These are phyloP conservation scores for Lithodes maja DNA, from an alignment of 2,888 invertebrate species.

Conservation along the genomic window DNA sequence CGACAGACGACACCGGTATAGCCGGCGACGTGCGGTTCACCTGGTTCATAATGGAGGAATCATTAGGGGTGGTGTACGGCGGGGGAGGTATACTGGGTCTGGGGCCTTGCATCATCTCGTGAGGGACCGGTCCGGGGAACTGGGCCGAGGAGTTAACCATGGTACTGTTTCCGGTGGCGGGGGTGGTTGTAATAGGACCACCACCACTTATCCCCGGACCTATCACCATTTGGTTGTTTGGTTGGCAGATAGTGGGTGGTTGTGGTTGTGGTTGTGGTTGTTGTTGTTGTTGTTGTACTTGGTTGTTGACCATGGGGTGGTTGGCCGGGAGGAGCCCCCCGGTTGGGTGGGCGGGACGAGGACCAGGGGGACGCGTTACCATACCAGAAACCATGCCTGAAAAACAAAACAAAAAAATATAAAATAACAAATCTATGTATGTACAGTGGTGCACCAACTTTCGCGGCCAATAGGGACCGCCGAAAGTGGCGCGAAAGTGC, in stretches of 20 bases:
- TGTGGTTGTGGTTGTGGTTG: background rate
- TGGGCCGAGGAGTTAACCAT: conserved; percentile 50
- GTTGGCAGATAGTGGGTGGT: conserved; percentile 52
- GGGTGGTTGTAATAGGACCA: conserved; percentile 58
- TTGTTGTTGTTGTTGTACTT: conserved; percentile 4
- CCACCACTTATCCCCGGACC: conserved; percentile 47
- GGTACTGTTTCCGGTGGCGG: conserved; percentile 50
- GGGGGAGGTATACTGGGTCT: conserved; percentile 61
- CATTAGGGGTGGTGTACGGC: conserved; percentile 57
- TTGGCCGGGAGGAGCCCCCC: conserved; percentile 45
- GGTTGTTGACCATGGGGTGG: conserved; percentile 52
- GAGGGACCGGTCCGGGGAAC: conserved; percentile 53
- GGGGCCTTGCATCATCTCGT: conserved; percentile 45
- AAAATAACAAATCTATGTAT: too few relatives aligned
- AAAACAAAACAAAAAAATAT: too few relatives aligned
- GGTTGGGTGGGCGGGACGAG: conserved; percentile 47
- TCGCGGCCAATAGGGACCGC: too few relatives aligned
- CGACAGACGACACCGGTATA: conserved; percentile 59
- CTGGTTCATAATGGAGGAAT: conserved; percentile 64
- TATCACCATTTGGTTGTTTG: conserved; percentile 51
- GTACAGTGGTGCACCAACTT: too few relatives aligned
- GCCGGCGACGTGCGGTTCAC: conserved; percentile 60
- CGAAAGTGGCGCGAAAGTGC: too few relatives aligned
- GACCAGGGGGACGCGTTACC: conserved; percentile 54
- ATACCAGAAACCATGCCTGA: conserved; percentile 19